Percentiles rank a stretch among this genome's conserved stretches.
These are phyloP conservation scores for Pangasius krempfi DNA, from an alignment of 2,797 vertebrate species.

Conservation along the genomic window DNA sequence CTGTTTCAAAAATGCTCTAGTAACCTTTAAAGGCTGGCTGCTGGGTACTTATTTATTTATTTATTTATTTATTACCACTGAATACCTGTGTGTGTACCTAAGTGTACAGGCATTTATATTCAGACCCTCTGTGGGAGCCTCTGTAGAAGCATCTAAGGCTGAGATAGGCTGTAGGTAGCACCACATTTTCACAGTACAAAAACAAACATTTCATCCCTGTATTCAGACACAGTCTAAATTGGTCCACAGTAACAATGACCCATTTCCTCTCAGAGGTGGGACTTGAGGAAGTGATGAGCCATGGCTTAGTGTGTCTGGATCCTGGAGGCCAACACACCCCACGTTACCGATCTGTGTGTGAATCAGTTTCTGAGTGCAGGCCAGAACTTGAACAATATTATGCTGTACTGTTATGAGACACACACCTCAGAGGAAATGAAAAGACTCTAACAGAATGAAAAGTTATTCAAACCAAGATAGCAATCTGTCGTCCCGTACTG, in stretches of 20 bases:
- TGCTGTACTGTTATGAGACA: neutral
- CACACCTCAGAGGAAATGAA: slow-evolving; percentile 1
- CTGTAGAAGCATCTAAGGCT: neutral
- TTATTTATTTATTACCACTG: neutral
- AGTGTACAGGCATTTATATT: neutral
- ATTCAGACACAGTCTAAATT: slow-evolving; percentile 1
- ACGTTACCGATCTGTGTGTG: slow-evolving; percentile 4
- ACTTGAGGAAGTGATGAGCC: slow-evolving; percentile 7
- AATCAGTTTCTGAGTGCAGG: slow-evolving; percentile 30
- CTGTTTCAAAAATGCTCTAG: neutral
- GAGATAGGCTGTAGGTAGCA: neutral
- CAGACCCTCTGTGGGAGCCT: neutral
- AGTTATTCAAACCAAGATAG: neutral
- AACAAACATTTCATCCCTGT: too few relatives aligned
- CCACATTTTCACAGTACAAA: neutral
- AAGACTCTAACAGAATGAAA: neutral
- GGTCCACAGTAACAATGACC: slow-evolving; percentile 13
- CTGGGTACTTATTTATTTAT: neutral
- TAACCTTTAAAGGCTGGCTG: neutral
- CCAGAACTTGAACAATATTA: slow-evolving; percentile 15
- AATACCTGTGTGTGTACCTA: neutral
- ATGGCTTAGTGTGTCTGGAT: neutral
- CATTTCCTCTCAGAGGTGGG: slow-evolving; percentile 8
- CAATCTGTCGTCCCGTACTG: neutral
- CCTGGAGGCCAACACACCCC: neutral